Conservation (phyloP, 2,113 vertebrate species). For the Rhinogobius similis region DNA sequence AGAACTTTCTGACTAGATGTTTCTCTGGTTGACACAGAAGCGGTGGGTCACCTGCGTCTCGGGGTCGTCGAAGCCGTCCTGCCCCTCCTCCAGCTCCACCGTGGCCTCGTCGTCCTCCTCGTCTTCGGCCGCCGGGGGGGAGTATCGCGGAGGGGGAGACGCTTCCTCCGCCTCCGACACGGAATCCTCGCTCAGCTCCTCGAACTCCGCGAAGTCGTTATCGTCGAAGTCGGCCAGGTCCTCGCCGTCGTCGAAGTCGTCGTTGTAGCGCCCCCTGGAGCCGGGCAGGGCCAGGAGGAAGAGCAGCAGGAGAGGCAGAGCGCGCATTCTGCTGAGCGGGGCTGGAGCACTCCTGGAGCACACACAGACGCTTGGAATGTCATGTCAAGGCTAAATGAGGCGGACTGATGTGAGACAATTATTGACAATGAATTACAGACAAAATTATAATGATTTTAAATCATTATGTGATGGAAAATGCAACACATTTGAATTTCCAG, state of each 20-base stretch:
- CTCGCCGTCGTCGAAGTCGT: slow-evolving; percentile 94
- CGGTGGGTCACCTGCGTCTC: slow-evolving; percentile 92
- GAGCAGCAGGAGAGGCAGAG: slow-evolving; percentile 60
- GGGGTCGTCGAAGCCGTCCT: slow-evolving; percentile 91
- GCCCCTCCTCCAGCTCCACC: slow-evolving; percentile 91
- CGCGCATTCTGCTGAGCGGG: slow-evolving; percentile 57
- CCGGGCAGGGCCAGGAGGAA: slow-evolving; percentile 63
- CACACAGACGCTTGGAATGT: too few species aligned
- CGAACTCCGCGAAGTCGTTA: slow-evolving; percentile 98
- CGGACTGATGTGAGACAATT: too few species aligned
- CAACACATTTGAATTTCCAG: too few species aligned
- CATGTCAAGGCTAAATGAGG: too few species aligned
- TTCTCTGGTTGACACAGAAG: too few species aligned
- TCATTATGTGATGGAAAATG: too few species aligned
- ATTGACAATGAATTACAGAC: too few species aligned
- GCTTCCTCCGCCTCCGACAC: slow-evolving; percentile 76
- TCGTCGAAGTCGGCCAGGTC: slow-evolving; percentile 95
- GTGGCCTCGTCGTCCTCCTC: slow-evolving; percentile 90
- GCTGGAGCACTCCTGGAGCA: slow-evolving; percentile 22
- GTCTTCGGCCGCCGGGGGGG: slow-evolving; percentile 60
- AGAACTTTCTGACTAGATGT: too few species aligned
- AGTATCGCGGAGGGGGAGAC: slow-evolving; percentile 71
- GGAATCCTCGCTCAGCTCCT: slow-evolving; percentile 86
- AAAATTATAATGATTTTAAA: too few species aligned
- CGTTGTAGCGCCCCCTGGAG: slow-evolving; percentile 80